Evolutionary conservation across 2,888 invertebrate genomes (phyloP).

Genomic region (Macaria notata): DNA sequence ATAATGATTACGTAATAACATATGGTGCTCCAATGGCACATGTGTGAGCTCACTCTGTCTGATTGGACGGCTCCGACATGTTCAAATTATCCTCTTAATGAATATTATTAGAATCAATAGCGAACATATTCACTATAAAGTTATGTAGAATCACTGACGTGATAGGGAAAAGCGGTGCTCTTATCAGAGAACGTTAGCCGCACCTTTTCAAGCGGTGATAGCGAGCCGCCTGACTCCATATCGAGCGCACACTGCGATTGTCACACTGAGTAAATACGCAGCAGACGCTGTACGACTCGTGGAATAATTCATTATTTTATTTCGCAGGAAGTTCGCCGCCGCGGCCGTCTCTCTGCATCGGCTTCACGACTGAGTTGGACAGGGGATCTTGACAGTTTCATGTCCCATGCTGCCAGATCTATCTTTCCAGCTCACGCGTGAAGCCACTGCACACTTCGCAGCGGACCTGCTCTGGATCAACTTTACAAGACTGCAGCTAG

Average conservation of each 20-base stretch:
- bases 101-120: conserved; percentile 38
- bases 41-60: conserved; percentile 57
- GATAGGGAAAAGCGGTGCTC: conserved; percentile 74
- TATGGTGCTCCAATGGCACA: conserved; percentile 68
- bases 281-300: conserved; percentile 35
- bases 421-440: conserved; percentile 83
- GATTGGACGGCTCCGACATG: conserved; percentile 38
- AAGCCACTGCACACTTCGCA: too few species aligned
- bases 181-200: conserved; percentile 78
- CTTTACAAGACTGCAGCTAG: too few species aligned
- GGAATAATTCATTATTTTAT: conserved; percentile 44
- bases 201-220: conserved; percentile 77
- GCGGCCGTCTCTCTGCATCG: conserved; percentile 34
- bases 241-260: conserved; percentile 61
- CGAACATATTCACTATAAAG: conserved; percentile 56
- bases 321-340: conserved; percentile 49
- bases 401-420: conserved; percentile 78
- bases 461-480: too few species aligned
- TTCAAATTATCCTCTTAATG: conserved; percentile 51
- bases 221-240: conserved; percentile 59
- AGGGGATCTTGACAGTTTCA: conserved; percentile 81
- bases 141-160: conserved; percentile 64
- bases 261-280: conserved; percentile 61
- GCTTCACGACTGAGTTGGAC: conserved; percentile 81
- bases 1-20: conserved; percentile 68